phyloP scores from a whole-genome alignment of 2,797 vertebrate species.

The Peromyscus aztecus region DNA sequence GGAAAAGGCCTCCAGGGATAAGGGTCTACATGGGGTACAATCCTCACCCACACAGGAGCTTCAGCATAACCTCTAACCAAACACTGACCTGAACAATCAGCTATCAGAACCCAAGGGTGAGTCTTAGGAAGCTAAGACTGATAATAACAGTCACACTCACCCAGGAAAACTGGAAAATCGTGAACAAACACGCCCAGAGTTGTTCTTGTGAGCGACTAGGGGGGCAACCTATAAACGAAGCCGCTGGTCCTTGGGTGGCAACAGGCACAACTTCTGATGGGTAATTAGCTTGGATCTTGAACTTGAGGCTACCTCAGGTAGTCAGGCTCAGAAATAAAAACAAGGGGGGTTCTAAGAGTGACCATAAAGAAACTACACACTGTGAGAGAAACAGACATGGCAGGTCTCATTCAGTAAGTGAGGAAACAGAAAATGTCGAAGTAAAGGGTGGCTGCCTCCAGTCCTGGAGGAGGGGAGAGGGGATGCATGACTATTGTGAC shows the following conservation, averaged over 20 bases:
- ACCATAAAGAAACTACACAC: neutral
- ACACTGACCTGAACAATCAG: neutral
- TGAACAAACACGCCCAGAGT: neutral
- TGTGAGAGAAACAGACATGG: neutral
- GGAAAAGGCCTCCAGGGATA: neutral
- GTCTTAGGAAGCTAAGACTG: neutral
- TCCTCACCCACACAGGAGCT: neutral
- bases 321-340: slow-evolving; percentile 2
- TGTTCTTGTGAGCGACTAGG: neutral
- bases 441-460: neutral
- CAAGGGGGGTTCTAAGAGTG: neutral
- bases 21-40: neutral
- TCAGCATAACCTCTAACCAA: neutral
- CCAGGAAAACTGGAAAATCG: neutral
- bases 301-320: neutral
- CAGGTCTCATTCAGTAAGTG: neutral
- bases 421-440: neutral
- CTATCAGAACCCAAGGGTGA: neutral
- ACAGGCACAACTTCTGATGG: neutral
- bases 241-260: neutral
- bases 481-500: neutral
- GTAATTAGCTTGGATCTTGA: neutral
- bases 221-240: neutral
- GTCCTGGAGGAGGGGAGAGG: neutral
- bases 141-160: slow-evolving; percentile 24